Percentiles rank a stretch among this genome's conserved stretches.
Conservation (phyloP, 2,888 invertebrate genomes). For the Sesia bembeciformis region DNA sequence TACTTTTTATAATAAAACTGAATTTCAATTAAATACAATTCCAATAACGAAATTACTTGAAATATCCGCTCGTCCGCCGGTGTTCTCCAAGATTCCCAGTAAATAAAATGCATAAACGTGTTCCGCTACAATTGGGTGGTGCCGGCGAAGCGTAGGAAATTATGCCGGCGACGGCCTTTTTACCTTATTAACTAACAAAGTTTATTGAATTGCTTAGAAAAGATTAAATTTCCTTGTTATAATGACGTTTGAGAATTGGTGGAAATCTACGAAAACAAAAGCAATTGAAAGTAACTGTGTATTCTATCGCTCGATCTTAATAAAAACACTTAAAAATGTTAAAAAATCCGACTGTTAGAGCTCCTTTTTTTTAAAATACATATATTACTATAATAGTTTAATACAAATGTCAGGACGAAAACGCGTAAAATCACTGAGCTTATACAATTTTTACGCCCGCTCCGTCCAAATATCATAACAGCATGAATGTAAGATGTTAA, state of each 20-base stretch:
- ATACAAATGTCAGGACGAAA: no score
- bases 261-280: no score
- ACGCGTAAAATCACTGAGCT: background rate
- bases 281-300: no score
- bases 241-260: no score
- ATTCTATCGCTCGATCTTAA: no score
- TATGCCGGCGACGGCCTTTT: slow-evolving; percentile 15
- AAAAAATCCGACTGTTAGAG: no score
- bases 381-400: background rate
- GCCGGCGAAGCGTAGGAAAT: slow-evolving; percentile 25
- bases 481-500: slow-evolving; percentile 7
- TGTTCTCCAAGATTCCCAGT: no score
- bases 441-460: slow-evolving; percentile 4
- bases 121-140: slow-evolving; percentile 9
- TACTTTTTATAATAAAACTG: no score
- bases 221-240: background rate
- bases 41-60: background rate
- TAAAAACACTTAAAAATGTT: no score
- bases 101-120: slow-evolving; percentile 31
- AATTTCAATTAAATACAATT: no score
- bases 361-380: background rate
- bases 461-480: slow-evolving; percentile 9
- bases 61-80: background rate
- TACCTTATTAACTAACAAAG: background rate
- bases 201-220: background rate